Conservation (phyloP, 2,113 vertebrate species). For the Hemicordylus capensis region DNA sequence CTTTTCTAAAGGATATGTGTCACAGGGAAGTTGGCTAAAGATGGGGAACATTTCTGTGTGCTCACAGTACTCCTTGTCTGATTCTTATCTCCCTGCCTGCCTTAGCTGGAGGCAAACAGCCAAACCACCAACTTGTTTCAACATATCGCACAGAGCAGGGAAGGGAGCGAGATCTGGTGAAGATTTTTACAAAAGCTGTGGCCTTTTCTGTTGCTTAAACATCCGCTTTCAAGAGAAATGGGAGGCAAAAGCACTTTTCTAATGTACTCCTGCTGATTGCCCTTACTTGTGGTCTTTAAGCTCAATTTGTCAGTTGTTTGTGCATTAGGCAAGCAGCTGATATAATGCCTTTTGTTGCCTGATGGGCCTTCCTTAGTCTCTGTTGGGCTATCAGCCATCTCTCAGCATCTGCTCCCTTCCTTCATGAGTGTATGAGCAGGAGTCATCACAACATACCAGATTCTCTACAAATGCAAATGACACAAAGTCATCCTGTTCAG, state of each 20-base stretch:
- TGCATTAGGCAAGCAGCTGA: conserved; percentile 18
- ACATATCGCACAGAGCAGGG: background rate
- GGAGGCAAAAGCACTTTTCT: background rate
- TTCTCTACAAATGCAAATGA: background rate
- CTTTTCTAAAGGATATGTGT: background rate
- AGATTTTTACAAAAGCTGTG: background rate
- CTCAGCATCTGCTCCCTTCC: conserved; percentile 26
- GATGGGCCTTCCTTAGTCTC: background rate
- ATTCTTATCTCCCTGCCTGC: background rate
- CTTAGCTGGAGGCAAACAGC: background rate
- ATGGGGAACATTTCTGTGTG: background rate
- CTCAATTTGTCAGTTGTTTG: conserved; percentile 29
- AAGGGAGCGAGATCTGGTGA: background rate
- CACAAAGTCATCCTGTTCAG: background rate
- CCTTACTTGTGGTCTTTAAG: conserved; percentile 18
- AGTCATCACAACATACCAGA: background rate
- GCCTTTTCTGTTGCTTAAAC: background rate
- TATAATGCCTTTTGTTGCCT: background rate
- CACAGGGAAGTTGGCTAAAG: background rate
- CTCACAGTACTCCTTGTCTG: background rate
- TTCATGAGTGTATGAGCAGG: background rate
- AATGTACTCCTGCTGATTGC: conserved; percentile 10
- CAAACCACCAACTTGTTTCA: background rate
- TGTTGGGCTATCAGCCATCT: conserved; percentile 14
- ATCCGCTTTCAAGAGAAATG: background rate